Base-by-base conservation (phyloP, 2,888 invertebrate genomes). In the Macaria notata region DNA sequence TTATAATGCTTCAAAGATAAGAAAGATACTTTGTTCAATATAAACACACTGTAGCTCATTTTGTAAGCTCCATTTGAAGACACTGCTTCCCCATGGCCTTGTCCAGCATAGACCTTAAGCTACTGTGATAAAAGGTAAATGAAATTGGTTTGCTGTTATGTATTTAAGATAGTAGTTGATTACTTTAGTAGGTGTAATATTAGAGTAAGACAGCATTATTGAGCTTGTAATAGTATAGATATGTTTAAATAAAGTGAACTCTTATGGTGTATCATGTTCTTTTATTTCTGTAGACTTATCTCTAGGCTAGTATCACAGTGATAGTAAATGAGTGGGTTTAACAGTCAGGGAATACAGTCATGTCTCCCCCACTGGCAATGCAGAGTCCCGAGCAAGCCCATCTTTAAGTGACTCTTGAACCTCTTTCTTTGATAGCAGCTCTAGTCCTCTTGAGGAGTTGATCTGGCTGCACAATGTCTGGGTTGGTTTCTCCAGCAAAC, bases 401-500 rank as follows among this genome's bases (percentile, higher is more conserved):
- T 4, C 46, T 55, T 72, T 86, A 93, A 47, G 93, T 92, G 46
- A 93, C 76, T 76, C 83, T 81, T 9, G 94, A 92, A 0, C 94
- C 94, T 64, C 79, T 86, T 76, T 94, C 94, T 65, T 66, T 83
- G 8, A 93, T 64, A 50, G 79, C 84, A 50, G 87, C 79, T 64
- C 79, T 88, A 29, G 93, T 81, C 65, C 88, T 88, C 56, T 76
- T 79, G 19, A 92, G 83, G n/a, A 93, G 61, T 56, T 92, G 82
- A 53, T 86, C 81, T 9, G 92, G 82, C 42, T 92, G 76, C 31
- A 92, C 73, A 52, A 92, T 81, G 30, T 90, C 73, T 5, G 92
- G 81, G 81, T 90, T 76, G 46, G 90, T 88, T 61, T 92, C 88
- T 58, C 94, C 94, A 1, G 93, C 94, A 71, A 92, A 82, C 4